These are phyloP conservation scores for Esox niger DNA, from an alignment of 2,113 vertebrate genomes.

Conservation along the genomic window DNA sequence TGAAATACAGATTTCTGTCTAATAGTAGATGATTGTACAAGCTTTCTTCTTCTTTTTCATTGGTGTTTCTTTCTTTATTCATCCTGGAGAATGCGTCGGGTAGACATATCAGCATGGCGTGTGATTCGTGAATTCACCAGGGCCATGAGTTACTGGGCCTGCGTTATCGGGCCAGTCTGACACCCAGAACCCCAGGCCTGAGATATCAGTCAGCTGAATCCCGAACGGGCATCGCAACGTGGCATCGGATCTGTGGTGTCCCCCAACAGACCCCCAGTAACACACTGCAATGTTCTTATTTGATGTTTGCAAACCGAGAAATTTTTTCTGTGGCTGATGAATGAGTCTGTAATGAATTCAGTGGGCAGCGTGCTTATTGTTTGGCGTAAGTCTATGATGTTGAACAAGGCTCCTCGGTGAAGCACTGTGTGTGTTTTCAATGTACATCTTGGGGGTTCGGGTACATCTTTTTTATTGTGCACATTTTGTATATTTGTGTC, in stretches of 20 bases:
- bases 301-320: conserved; percentile 13
- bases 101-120: not conserved
- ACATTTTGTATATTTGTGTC: not conserved
- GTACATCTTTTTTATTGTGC: too few relatives aligned
- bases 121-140: not conserved
- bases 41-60: too few relatives aligned
- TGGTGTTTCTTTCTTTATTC: too few relatives aligned
- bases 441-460: not conserved
- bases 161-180: not conserved
- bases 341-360: conserved; percentile 35
- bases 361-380: conserved; percentile 13
- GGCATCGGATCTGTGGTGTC: conserved; percentile 12
- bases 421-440: not conserved
- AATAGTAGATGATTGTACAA: too few relatives aligned
- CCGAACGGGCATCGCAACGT: not conserved
- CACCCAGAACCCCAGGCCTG: not conserved
- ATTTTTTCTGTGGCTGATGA: conserved; percentile 22
- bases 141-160: not conserved
- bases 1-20: too few relatives aligned
- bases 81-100: not conserved
- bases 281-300: conserved; percentile 32
- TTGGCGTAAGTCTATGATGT: conserved; percentile 31
- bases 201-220: conserved; percentile 21
- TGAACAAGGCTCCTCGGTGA: conserved; percentile 11
- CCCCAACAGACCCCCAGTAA: not conserved